phyloP scores from a whole-genome alignment of 1,140 invertebrate genomes.

The Lethrus apterus region DNA sequence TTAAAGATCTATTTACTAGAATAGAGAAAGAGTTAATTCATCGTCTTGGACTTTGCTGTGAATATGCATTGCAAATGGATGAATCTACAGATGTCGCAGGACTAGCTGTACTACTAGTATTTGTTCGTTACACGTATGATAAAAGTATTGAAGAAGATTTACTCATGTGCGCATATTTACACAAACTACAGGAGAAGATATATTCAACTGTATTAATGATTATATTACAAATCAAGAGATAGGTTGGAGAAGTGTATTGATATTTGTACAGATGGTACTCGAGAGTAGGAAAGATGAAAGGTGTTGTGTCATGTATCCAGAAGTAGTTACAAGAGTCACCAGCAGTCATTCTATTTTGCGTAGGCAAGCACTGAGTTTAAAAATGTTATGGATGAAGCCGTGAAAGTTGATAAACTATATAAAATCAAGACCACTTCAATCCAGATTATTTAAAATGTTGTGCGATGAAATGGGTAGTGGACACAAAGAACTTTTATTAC shows the following conservation, averaged over 20 bases:
- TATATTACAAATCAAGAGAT: no score
- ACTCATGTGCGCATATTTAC: constrained; percentile 3
- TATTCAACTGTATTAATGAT: no score
- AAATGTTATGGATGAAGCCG: constrained; percentile 15
- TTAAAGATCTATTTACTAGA: constrained; percentile 4
- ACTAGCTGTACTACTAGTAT: constrained; percentile 16
- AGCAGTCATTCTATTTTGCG: no score
- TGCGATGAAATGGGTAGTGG: constrained; percentile 22
- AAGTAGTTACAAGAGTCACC: no score
- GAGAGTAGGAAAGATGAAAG: no score
- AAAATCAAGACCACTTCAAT: constrained; percentile 21
- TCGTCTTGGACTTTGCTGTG: neutral
- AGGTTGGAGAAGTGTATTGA: no score
- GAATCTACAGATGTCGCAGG: constrained; percentile 19
- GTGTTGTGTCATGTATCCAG: no score
- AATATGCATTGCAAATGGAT: constrained; percentile 17
- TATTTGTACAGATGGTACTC: no score
- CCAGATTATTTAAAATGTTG: constrained; percentile 18
- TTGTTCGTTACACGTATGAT: constrained; percentile 14
- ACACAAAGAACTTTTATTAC: constrained; percentile 21
- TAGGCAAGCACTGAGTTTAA: no score
- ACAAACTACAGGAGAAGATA: no score
- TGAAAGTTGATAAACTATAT: constrained; percentile 21
- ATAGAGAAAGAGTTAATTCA: constrained; percentile 6
- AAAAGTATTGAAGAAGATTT: constrained; percentile 13